Conservation (phyloP, 2,888 invertebrate genomes). For the Drosophila falleni region DNA sequence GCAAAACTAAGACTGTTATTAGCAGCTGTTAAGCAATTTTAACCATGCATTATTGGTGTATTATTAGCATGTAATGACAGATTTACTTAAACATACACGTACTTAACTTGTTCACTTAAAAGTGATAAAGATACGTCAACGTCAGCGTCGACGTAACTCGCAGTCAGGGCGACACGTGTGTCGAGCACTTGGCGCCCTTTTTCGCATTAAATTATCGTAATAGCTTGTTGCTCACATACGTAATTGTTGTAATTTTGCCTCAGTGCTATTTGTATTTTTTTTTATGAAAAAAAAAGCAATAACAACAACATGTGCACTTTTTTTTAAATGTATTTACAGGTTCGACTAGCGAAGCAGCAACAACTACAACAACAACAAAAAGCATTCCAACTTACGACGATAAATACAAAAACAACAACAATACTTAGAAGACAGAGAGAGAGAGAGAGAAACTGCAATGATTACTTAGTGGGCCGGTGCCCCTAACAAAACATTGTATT, state of each 20-base stretch:
- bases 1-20: slow-evolving; percentile 13
- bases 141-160: slow-evolving; percentile 31
- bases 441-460: slow-evolving; percentile 46
- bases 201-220: slow-evolving; percentile 68
- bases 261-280: slow-evolving; percentile 12
- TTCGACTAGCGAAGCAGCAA: slow-evolving; percentile 37
- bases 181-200: slow-evolving; percentile 76
- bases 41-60: slow-evolving; percentile 12
- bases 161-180: slow-evolving; percentile 68
- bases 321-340: slow-evolving; percentile 52
- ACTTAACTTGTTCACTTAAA: slow-evolving; percentile 26
- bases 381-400: slow-evolving; percentile 57
- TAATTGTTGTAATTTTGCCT: slow-evolving; percentile 26
- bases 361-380: slow-evolving; percentile 37
- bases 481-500: slow-evolving; percentile 14
- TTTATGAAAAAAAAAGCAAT: slow-evolving; percentile 16
- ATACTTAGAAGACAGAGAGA: slow-evolving; percentile 21
- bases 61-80: slow-evolving; percentile 24
- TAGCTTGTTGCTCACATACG: slow-evolving; percentile 19
- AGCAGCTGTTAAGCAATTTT: slow-evolving; percentile 30
- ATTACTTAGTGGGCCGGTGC: slow-evolving; percentile 62
- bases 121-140: slow-evolving; percentile 30
- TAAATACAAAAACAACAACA: slow-evolving; percentile 30
- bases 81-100: neutral
- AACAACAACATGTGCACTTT: slow-evolving; percentile 52